These are phyloP conservation scores for Fragariocoptes setiger DNA, from an alignment of 1,140 invertebrate species.

Conservation along the genomic window DNA sequence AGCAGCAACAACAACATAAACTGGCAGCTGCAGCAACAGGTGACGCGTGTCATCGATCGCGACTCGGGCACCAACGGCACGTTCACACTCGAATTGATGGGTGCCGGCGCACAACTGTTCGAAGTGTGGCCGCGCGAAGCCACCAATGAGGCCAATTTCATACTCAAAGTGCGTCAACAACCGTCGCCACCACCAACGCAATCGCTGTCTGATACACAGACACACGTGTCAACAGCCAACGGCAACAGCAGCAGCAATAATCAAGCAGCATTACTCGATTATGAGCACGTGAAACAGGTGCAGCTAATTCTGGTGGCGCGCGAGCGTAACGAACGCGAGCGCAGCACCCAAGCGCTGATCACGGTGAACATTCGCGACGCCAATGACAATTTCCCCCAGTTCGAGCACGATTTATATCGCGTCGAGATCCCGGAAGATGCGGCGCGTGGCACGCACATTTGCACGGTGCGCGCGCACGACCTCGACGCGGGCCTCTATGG, in stretches of 20 bases:
- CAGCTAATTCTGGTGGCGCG: conserved; percentile 14
- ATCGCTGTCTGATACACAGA: too few species aligned
- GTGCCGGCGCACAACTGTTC: conserved; percentile 39
- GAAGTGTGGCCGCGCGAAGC: conserved; percentile 54
- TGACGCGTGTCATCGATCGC: conserved; percentile 8
- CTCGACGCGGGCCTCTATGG: conserved; percentile 53
- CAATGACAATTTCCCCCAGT: conserved; percentile 77
- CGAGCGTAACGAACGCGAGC: conserved; percentile 8
- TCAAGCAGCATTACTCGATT: conserved; percentile 35
- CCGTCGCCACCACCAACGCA: conserved; percentile 20
- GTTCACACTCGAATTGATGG: conserved; percentile 45
- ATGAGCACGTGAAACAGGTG: conserved; percentile 32
- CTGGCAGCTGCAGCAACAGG: neutral
- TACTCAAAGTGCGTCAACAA: conserved; percentile 48
- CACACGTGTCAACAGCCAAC: too few species aligned
- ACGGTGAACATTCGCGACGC: conserved; percentile 53
- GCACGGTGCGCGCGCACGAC: conserved; percentile 39
- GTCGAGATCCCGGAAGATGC: conserved; percentile 36
- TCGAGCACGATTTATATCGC: conserved; percentile 33
- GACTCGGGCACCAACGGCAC: conserved; percentile 58
- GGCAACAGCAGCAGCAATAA: neutral
- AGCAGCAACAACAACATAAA: neutral
- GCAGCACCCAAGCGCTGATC: conserved; percentile 36
- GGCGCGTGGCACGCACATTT: conserved; percentile 39
- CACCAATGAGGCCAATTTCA: conserved; percentile 65